Percentiles rank a stretch among this genome's conserved stretches.
phyloP scores from a whole-genome alignment of 2,113 vertebrate species.

The Tonatia bakeri region DNA sequence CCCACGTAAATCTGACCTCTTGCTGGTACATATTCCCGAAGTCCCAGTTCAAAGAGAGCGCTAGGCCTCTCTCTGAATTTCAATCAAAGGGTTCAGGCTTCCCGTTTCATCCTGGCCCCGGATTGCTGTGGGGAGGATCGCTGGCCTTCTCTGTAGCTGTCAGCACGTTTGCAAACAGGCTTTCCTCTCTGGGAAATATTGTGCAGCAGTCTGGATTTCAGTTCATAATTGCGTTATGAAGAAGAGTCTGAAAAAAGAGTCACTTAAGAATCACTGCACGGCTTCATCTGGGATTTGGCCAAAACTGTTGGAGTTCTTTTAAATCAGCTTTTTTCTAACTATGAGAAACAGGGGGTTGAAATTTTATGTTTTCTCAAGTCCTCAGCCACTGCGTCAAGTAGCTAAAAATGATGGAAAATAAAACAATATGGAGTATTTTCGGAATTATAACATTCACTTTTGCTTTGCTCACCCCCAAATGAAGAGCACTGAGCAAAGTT shows the following conservation, averaged over 20 bases:
- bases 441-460: not conserved
- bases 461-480: not conserved
- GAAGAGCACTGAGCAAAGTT: not conserved
- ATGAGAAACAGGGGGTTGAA: not conserved
- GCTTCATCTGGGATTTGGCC: conserved; percentile 18
- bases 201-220: conserved; percentile 9
- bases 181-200: conserved; percentile 12
- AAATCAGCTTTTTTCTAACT: not conserved
- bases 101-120: not conserved
- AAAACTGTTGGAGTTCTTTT: not conserved
- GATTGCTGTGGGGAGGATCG: not conserved
- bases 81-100: not conserved
- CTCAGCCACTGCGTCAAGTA: not conserved
- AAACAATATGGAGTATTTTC: not conserved
- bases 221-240: conserved; percentile 48
- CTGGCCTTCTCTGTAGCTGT: not conserved
- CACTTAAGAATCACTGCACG: conserved; percentile 18
- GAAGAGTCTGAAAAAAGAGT: conserved; percentile 20
- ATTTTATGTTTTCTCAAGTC: conserved; percentile 15
- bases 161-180: not conserved
- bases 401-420: not conserved
- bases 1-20: not conserved
- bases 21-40: not conserved
- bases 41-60: not conserved
- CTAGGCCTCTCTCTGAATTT: not conserved